Conservation (phyloP, 23 tunicate genomes). For the Phallusia fumigata region DNA sequence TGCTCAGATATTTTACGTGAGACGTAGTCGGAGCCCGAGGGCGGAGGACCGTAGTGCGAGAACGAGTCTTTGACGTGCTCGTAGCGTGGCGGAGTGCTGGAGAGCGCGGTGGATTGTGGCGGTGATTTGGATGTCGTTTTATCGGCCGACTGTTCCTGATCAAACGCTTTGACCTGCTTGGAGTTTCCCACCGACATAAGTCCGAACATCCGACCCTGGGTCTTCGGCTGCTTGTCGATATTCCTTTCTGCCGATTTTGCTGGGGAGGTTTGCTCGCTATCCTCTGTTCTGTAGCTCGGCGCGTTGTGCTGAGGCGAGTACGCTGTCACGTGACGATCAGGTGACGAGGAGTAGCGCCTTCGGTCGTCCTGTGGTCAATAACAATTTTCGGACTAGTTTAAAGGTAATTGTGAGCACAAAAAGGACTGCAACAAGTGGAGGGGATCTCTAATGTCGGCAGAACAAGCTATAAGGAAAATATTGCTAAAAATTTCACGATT, state of each 20-base stretch:
- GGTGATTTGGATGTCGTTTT: neutral
- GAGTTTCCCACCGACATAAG: slow-evolving; percentile 39
- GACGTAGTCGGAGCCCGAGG: slow-evolving; percentile 16
- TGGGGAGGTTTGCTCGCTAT: neutral
- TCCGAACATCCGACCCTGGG: slow-evolving; percentile 56
- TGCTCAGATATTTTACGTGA: neutral
- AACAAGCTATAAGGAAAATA: no score
- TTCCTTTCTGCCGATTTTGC: slow-evolving; percentile 24
- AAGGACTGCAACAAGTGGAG: no score
- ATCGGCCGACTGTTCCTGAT: neutral
- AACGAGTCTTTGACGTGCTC: slow-evolving; percentile 22
- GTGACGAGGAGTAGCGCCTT: neutral
- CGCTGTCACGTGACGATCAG: neutral
- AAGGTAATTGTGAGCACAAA: no score
- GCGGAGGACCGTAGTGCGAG: neutral
- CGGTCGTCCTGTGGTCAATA: neutral
- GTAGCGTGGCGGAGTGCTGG: slow-evolving; percentile 7
- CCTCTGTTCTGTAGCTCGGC: no score
- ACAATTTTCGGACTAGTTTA: no score
- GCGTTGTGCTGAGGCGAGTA: neutral
- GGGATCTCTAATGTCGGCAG: no score
- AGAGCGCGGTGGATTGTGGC: neutral
- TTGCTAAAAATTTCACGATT: no score
- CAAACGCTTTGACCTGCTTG: slow-evolving; percentile 24
- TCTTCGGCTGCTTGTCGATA: neutral